Conservation (phyloP, 2,888 invertebrate genomes). For the Acholoe squamosa region DNA sequence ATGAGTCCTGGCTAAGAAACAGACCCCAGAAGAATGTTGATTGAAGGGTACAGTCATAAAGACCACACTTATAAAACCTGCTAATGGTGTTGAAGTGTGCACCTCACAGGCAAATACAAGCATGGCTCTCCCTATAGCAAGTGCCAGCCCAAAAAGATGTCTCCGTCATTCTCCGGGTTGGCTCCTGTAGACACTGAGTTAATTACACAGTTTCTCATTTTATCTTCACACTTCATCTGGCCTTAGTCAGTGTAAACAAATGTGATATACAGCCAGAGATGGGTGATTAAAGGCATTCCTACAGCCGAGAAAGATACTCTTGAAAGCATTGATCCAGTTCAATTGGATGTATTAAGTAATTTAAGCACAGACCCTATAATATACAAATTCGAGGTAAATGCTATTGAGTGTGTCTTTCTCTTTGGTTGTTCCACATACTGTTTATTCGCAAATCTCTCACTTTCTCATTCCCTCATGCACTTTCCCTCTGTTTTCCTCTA, state of each 20-base stretch:
- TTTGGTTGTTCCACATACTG: too few relatives aligned
- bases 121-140: neutral
- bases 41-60: neutral
- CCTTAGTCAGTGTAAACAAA: neutral
- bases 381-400: too few relatives aligned
- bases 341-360: too few relatives aligned
- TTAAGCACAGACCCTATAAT: too few relatives aligned
- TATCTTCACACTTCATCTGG: neutral
- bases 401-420: too few relatives aligned
- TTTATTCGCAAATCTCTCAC: too few relatives aligned
- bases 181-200: neutral
- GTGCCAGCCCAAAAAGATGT: neutral
- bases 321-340: too few relatives aligned
- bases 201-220: neutral
- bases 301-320: too few relatives aligned
- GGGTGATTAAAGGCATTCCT: too few relatives aligned
- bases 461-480: too few relatives aligned
- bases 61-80: neutral
- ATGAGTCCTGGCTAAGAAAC: neutral
- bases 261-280: neutral
- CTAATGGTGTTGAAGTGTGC: conserved; percentile 37
- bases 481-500: too few relatives aligned
- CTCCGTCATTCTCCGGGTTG: neutral
- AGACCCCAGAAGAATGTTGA: neutral
- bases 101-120: neutral